These are phyloP conservation scores for Tyrophagus putrescentiae DNA, from an alignment of 1,140 invertebrate species.

Conservation along the genomic window DNA sequence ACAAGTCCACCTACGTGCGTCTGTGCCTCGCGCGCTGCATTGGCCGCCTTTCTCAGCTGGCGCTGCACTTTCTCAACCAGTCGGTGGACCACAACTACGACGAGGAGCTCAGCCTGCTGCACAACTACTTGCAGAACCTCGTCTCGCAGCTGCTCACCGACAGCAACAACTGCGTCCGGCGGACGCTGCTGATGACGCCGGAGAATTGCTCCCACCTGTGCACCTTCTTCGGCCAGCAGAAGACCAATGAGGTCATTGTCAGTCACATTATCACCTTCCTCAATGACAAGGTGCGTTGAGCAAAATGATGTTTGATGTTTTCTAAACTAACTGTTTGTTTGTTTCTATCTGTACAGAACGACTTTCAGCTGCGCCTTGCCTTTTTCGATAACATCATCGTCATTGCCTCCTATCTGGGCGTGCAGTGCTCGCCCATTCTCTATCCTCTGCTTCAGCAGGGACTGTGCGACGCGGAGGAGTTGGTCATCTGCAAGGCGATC, in stretches of 20 bases:
- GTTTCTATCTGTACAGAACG: slow-evolving; percentile 45
- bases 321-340: neutral
- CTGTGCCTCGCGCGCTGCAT: slow-evolving; percentile 80
- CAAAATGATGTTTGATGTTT: too few species aligned
- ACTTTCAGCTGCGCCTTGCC: slow-evolving; percentile 67
- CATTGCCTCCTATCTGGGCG: slow-evolving; percentile 81
- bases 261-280: slow-evolving; percentile 95
- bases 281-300: slow-evolving; percentile 71
- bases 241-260: slow-evolving; percentile 84
- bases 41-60: slow-evolving; percentile 66
- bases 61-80: slow-evolving; percentile 40
- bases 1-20: slow-evolving; percentile 61
- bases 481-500: slow-evolving; percentile 75
- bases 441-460: slow-evolving; percentile 84
- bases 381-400: slow-evolving; percentile 88
- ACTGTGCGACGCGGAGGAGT: slow-evolving; percentile 81
- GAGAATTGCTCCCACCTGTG: slow-evolving; percentile 77
- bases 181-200: slow-evolving; percentile 57
- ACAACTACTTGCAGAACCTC: slow-evolving; percentile 73
- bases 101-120: slow-evolving; percentile 66
- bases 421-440: slow-evolving; percentile 75
- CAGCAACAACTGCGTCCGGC: slow-evolving; percentile 71
- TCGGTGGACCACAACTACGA: slow-evolving; percentile 44
- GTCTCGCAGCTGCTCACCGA: slow-evolving; percentile 75
- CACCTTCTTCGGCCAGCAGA: slow-evolving; percentile 85